Evolutionary conservation across 2,888 invertebrate genomes (phyloP), one percentile per base, ranked within the genome.

Genomic region (Aradus depressus): DNA sequence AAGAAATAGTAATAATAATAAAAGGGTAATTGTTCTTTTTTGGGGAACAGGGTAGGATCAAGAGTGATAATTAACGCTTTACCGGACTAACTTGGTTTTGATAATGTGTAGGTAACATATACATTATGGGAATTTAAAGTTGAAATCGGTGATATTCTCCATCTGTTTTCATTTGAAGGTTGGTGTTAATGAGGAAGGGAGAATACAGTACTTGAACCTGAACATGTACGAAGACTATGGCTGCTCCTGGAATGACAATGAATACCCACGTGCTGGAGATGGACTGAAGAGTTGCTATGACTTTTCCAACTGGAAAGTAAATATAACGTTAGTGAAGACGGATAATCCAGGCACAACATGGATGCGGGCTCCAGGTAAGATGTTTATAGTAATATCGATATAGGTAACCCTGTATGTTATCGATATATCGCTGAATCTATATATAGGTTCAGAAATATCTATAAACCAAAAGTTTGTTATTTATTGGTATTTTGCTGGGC

Each of bases 291-390:
- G 75, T 59, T 79, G 78, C 59, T 86, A 89, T 60, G 73, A 78
- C 55, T 68, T 72, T 3, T 68, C 66, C 3, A 70, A 74, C 34
- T 84, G 82, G 81, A 62, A 62, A 12, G 52, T 67, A 10, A 62
- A 62, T 3, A 69, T 68, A 8, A 62, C 62, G 28, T 71, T 71
- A 18, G 71, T 71, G 0, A 67, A 63, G 18, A 82, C 85, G 0
- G 82, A 86, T 60, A 70, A 75, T 0, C 75, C 84, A 0, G 71
- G 74, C 2, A 81, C 80, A 56, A 83, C 84, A 0, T 80, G 75
- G 63, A 79, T 79, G 57, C 71, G 86, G 61, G 77, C 80, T 2
- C 86, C 86, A 62, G 82, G 84, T 76, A 64, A 64, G 4, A 12
- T 2, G 3, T 3, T n/a, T n/a, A n/a, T n/a, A n/a, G n/a, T n/a